Evolutionary conservation across 2,797 vertebrate species (phyloP).

Genomic region (Chelonia mydas): DNA sequence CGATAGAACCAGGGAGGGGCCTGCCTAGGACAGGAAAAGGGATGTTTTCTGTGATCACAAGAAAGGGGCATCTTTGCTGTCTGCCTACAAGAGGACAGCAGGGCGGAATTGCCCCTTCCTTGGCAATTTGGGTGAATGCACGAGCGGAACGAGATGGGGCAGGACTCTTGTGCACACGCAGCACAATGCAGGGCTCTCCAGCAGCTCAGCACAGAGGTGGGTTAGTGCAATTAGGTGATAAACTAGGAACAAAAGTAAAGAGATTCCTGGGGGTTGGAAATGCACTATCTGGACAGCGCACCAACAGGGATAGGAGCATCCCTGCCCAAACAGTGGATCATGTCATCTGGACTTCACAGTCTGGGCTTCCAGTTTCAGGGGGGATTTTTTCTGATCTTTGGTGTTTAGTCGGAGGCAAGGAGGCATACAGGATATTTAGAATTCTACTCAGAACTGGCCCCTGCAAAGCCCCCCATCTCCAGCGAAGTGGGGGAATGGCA

Average conservation of each 20-base stretch:
- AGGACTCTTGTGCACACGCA: neutral
- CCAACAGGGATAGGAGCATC: neutral
- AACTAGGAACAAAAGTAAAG: neutral
- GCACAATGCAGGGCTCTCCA: neutral
- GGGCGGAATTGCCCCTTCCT: neutral
- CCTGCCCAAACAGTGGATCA: rapidly evolving
- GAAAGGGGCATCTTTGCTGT: neutral
- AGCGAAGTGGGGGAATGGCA: neutral
- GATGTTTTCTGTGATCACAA: neutral
- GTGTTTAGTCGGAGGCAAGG: conserved; percentile 56
- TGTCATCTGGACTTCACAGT: neutral
- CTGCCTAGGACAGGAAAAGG: neutral
- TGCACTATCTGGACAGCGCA: neutral
- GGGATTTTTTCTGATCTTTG: conserved; percentile 40
- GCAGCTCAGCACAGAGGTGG: neutral
- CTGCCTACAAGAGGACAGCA: neutral
- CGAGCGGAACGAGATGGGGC: neutral
- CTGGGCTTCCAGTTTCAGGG: neutral
- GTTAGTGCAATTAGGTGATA: neutral
- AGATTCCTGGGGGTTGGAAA: neutral
- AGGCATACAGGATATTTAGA: conserved; percentile 47
- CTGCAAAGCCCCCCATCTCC: neutral
- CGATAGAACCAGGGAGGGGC: neutral
- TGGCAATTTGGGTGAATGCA: neutral
- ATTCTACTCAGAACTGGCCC: neutral